phyloP scores from a whole-genome alignment of 2,888 invertebrate genomes.

The Dryobota labecula region DNA sequence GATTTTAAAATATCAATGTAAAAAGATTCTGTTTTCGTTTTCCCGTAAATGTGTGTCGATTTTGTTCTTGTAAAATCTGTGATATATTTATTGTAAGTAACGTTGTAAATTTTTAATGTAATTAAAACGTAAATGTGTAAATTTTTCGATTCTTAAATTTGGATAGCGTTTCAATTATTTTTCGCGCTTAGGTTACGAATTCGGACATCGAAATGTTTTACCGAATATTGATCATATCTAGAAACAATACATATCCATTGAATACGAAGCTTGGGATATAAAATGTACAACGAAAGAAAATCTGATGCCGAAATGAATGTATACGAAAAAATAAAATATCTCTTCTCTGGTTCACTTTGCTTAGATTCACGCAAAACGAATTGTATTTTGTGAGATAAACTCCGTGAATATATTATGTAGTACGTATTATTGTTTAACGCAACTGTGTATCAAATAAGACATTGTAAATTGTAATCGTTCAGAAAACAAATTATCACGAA shows the following conservation, averaged over 20 bases:
- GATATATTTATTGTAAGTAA: conserved; percentile 90
- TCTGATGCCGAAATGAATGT: conserved; percentile 80
- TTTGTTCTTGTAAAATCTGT: conserved; percentile 89
- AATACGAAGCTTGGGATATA: conserved; percentile 76
- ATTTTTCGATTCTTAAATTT: conserved; percentile 74
- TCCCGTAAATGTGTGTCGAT: conserved; percentile 72
- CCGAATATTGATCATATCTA: conserved; percentile 83
- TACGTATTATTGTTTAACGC: conserved; percentile 81
- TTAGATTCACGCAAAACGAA: conserved; percentile 77
- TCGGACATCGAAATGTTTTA: conserved; percentile 72
- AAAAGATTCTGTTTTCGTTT: conserved; percentile 67
- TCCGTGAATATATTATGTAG: conserved; percentile 80
- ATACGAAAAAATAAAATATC: conserved; percentile 83
- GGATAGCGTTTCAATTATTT: conserved; percentile 66
- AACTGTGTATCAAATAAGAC: conserved; percentile 84
- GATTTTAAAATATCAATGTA: conserved; percentile 61
- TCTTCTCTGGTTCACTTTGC: conserved; percentile 74
- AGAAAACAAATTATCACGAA: conserved; percentile 84
- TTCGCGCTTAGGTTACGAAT: conserved; percentile 65
- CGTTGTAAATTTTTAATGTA: conserved; percentile 83
- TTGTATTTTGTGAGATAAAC: conserved; percentile 79
- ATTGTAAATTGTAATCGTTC: conserved; percentile 88
- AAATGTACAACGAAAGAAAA: conserved; percentile 81
- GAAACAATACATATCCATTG: conserved; percentile 87
- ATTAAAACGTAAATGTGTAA: conserved; percentile 72